A percentile compares a stretch with the other conserved stretches of the same genome.
These are phyloP conservation scores for Telmatherina bonti DNA, from an alignment of 2,797 vertebrate species.

Conservation along the genomic window DNA sequence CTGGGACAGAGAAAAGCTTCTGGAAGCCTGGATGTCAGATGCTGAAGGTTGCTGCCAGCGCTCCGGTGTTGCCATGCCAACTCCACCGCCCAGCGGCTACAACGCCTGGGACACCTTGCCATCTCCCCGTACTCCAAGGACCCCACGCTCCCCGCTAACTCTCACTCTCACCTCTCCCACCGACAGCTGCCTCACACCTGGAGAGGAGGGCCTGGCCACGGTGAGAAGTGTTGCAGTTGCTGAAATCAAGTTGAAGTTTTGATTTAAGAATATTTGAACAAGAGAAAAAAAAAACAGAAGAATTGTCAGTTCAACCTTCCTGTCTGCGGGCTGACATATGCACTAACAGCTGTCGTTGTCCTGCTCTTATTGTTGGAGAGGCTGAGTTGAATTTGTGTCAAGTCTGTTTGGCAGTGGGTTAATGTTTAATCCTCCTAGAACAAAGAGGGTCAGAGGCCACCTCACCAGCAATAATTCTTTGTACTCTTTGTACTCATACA, in stretches of 20 bases:
- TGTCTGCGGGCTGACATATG: not conserved
- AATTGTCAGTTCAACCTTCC: not conserved
- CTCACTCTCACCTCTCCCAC: slow-evolving; percentile 93
- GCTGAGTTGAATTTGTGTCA: not conserved
- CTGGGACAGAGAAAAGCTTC: slow-evolving; percentile 98
- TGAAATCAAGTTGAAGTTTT: not conserved
- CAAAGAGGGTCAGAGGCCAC: slow-evolving; percentile 8
- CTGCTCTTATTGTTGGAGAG: not conserved
- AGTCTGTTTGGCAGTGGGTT: slow-evolving; percentile 16
- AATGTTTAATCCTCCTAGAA: slow-evolving; percentile 24
- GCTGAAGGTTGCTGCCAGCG: slow-evolving; percentile 97
- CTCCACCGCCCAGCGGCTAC: slow-evolving; percentile 94
- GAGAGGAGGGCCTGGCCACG: slow-evolving; percentile 89
- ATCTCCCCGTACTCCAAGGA: slow-evolving; percentile 94
- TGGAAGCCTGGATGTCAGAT: slow-evolving; percentile 99
- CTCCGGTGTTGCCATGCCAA: slow-evolving; percentile 97
- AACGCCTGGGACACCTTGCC: slow-evolving; percentile 99
- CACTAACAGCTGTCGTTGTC: not conserved
- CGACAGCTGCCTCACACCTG: slow-evolving; percentile 94
- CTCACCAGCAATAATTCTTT: not conserved
- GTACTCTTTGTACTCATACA: slow-evolving; percentile 17
- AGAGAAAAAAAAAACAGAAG: not conserved
- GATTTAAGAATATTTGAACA: not conserved
- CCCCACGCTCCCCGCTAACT: slow-evolving; percentile 91
- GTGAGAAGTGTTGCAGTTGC: slow-evolving; percentile 72